Evolutionary conservation across 2,888 invertebrate species (phyloP), one percentile per base, ranked within the genome.

Genomic region (Drosophila eohydei): DNA sequence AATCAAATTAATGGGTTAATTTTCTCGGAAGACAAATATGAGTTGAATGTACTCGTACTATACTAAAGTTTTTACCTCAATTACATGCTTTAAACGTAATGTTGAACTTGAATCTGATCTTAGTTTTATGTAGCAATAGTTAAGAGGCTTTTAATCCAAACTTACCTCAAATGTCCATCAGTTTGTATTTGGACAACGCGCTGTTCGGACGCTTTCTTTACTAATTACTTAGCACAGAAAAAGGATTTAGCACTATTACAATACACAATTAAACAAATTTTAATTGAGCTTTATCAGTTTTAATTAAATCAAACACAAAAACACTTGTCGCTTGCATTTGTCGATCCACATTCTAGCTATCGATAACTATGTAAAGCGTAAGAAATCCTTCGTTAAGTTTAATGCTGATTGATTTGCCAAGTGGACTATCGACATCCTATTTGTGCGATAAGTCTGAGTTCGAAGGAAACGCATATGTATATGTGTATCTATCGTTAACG

Each of bases 101-200:
- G 62, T 30, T 75, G 75, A 80, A 63, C 76, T 46, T 34, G 14
- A 70, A 65, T 61, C 59, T 80, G 81, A 76, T 61, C 76, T 76
- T 80, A 28, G 44, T 36, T 46, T 54, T 46, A 54, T 26, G 30
- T 54, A 30, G 50, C 28, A 41, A 30, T 44, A 40, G 26, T 11
- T 5, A 54, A 71, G 11, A 4, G 12, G 58, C 57, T 65, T 59
- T 76, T 71, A 58, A 71, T 52, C 59, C 52, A 65, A 51, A 65
- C 61, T 76, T 62, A 46, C 4, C 11, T n/a, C 11, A 52, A 56
- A 4, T 32, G 36, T 56, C 0, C 28, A 34, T 32, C 61, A 77
- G 76, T 77, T 65, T 38, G 14, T 26, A 32, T 59, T 77, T 56
- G 21, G 2, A 5, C 8, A 38, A 62, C 65, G 41, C 14, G 38